Evolutionary conservation across 2,888 invertebrate species (phyloP), one percentile per base, ranked within the genome.

Genomic region (Andrena bucephala): DNA sequence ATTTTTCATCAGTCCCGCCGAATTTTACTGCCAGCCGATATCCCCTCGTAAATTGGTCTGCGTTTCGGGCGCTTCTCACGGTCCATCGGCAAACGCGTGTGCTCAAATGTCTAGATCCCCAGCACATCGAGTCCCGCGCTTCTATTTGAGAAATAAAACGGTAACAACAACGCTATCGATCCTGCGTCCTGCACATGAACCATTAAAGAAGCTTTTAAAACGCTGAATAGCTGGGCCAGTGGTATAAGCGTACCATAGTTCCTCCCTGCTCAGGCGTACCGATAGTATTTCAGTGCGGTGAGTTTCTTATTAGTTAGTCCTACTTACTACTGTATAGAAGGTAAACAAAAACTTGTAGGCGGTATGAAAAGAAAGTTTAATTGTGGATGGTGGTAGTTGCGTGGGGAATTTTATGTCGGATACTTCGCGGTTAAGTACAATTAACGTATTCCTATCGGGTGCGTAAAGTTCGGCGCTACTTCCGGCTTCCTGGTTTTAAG

Each of bases 111-210:
- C 16, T 5, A 42, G 5, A 16, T 7, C n/a, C 8, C 33, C 27
- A 4, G 33, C 29, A 36, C 31, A 42, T 48, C 59, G 74, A 48
- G 20, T 59, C 20, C n/a, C 31, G 33, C 20, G 29, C 42, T 10
- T 20, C 27, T 7, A 16, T 7, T 16, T 31, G 8, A 54, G 10
- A 57, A 69, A 66, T 42, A 65, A 72, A 81, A 27, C 33, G n/a
- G 16, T 10, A 67, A 68, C 52, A 71, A 71, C 52, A 42, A 50
- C 48, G 33, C 36, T 59, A 82, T 82, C 75, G 75, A 82, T 71
- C 52, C 54, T 27, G 6, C 31, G 33, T 7, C 6, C 10, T 20
- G 62, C 54, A 54, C 7, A 68, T 42, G 52, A 8, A 48, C 31
- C 59, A 66, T 57, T 74, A 42, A 59, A 68, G 62, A 59, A 71